phyloP scores from a whole-genome alignment of 2,797 vertebrate species.

The Hydrophis major region DNA sequence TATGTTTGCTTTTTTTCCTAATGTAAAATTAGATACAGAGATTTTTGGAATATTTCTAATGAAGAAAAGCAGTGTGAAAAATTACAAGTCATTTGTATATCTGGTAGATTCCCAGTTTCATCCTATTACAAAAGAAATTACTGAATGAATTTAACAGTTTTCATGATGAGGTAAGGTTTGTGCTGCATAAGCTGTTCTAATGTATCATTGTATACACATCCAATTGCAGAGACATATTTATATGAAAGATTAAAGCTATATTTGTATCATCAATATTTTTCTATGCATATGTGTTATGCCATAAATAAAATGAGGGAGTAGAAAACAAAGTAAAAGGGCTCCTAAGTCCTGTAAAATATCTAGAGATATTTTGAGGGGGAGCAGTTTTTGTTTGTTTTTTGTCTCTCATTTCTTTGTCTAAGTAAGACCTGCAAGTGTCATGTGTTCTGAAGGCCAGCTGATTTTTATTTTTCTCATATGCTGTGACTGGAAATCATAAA shows the following conservation, averaged over 20 bases:
- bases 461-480: neutral
- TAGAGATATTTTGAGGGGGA: neutral
- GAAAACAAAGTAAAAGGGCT: neutral
- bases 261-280: neutral
- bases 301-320: neutral
- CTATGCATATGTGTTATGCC: neutral
- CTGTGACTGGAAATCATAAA: neutral
- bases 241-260: neutral
- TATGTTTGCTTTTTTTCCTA: neutral
- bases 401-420: neutral
- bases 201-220: neutral
- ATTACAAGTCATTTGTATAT: neutral
- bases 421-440: neutral
- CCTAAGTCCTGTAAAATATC: neutral
- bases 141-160: neutral
- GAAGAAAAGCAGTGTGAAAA: neutral
- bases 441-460: neutral
- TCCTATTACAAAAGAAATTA: neutral
- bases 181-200: neutral
- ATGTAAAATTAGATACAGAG: neutral
- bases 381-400: neutral
- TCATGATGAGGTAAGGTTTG: neutral
- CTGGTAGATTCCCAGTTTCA: neutral
- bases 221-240: neutral
- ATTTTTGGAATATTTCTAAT: neutral